Base-by-base conservation (phyloP, 92 coral and sea anemone species). In the Scolanthus callimorphus region DNA sequence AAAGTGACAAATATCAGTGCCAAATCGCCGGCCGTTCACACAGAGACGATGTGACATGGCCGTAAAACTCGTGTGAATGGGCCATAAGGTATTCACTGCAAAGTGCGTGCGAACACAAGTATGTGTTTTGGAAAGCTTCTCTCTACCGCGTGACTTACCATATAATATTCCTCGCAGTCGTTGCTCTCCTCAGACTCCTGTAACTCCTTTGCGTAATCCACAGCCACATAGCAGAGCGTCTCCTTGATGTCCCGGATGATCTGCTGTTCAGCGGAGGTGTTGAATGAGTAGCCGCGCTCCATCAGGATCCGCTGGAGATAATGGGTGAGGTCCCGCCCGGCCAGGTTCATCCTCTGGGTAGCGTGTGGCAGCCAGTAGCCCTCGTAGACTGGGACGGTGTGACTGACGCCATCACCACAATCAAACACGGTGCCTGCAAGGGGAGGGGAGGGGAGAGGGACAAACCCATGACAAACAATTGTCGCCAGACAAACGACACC, bases 351-450 rank as follows among this genome's bases (percentile, higher is more conserved):
- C 51, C 94, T 71, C 69, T 80, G 87, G 27, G 94, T 92, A 17
- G 98, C 96, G 68, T 92, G 98, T 19, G 98, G 96, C 19, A 92
- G 67, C 90, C 91, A 85, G 85, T 92, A 89, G 57, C 98, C 98
- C 66, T 92, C 98, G 56, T 88, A 92, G 55, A 92, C 90, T 11
- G 98, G 96, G 0, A 92, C 98, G 11, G 96, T 89, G 80, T 92
- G 94, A 48, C 90, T 82, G 0, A 84, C 92, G 0, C 90, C 92
- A 37, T 92, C 91, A 20, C 98, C 98, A 31, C 96, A 88, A 69
- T 92, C 98, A 62, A 84, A 92, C 11, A 92, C 98, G 1, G 85
- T 74, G 29, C 98, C 98, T 91, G 15, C 15, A 15, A 34, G 6
- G 6, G 41, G 15, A 6, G 41, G 41, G 15, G 41, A 15, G n/a